Base-by-base conservation (phyloP, 2,113 vertebrate species). In the Epinephelus fuscoguttatus region DNA sequence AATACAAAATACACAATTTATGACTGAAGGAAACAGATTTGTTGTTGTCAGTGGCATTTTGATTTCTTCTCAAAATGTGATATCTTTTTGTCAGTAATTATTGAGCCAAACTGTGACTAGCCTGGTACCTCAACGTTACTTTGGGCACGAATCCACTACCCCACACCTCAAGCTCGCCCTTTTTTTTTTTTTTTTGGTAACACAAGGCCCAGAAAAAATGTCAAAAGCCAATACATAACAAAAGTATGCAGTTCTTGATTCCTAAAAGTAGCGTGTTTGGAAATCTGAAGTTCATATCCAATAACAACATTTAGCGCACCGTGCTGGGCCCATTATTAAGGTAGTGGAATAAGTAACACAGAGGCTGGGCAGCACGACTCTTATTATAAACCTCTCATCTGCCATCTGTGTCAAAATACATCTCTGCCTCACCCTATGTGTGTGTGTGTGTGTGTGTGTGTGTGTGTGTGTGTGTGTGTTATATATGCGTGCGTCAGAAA, bases 331-430 rank as follows among this genome's bases (percentile, higher is more conserved):
- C 59, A 67, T 83, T 87, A 82, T 76, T 63, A 68, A 69, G 47
- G 49, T 27, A 56, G 61, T 79, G 82, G 84, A 88, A 84, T 84
- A 81, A 88, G 86, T 81, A 87, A 75, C 57, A 75, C 7, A 6
- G 76, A 70, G 61, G 33, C 62, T 15, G 52, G 67, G 83, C 87
- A 52, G 75, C 74, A 64, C 42, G 23, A 77, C 71, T 61, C 70
- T 74, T 37, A 64, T 80, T 82, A 75, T 42, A 72, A 89, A 74
- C 73, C 80, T 75, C 73, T 61, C 88, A 78, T 90, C 81, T 88
- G 85, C 89, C 81, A 64, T 88, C 80, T 47, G 79, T 79, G 78
- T 86, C 86, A 60, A 66, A 85, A 84, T 86, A 88, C 56, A 53
- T 52, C 77, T 79, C 23, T 0, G 75, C 75, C 64, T 82, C 59